Base-by-base conservation (phyloP, 1,140 invertebrate genomes). In the Trachelipus rathkii region DNA sequence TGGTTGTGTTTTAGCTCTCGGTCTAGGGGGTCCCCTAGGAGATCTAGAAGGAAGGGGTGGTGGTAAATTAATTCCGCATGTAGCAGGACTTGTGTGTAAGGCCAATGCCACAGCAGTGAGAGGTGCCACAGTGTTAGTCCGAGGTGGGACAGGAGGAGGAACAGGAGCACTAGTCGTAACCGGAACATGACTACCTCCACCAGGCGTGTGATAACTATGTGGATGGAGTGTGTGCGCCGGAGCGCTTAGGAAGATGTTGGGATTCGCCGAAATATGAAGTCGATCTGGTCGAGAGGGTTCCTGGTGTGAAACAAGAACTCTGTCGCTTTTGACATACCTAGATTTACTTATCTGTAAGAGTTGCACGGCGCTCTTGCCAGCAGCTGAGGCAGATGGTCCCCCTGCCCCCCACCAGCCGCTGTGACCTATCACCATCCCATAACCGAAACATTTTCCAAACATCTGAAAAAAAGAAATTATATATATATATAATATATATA, bases 291-390 rank as follows among this genome's bases (percentile, higher is more conserved):
- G 81, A 15, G 82, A 83, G 75, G 94, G 85, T 82, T 92, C 90
- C 84, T 95, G 93, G 80, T 91, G 92, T 72, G 90, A 87, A 82
- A 93, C 93, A 74, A 95, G 85, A n/a, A 95, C 92, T 19, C 91
- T 91, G 84, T 95, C 93, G 33, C 92, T 94, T 85, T 96, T 96
- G 50, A 97, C 94, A 85, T 96, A 97, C 84, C 94, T 94, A 0
- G 93, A 92, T 85, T 97, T 97, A 66, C 92, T 92, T 84, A 96
- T 95, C 50, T 95, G 94, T 43, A 97, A 87, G 79, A 96, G 85
- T 84, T 97, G 95, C 23, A 96, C 95, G 0, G 95, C 95, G 81
- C 94, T 96, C 86, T 95, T 95, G 15, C 78, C 73, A 11, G 74
- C 72, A 81, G 94, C 95, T 85, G 95, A 95, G 10, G 75, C 73